These are phyloP conservation scores for Bagarius yarrelli DNA, from an alignment of 2,113 vertebrate genomes.

Conservation along the genomic window DNA sequence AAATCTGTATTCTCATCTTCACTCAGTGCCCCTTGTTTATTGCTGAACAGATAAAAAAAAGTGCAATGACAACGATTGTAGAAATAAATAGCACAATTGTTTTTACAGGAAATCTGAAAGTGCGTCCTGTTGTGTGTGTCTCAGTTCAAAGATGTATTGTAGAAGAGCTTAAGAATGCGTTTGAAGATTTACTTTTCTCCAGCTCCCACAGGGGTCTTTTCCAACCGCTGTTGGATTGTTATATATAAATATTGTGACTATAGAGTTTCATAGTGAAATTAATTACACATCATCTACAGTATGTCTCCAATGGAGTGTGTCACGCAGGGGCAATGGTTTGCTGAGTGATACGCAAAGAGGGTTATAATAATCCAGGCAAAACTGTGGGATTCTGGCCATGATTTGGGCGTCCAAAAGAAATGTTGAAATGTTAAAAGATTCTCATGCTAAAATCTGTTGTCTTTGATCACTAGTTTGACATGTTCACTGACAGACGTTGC, in stretches of 20 bases:
- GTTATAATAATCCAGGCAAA: too few relatives aligned
- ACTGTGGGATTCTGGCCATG: too few relatives aligned
- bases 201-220: too few relatives aligned
- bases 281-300: background rate
- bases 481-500: too few relatives aligned
- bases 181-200: constrained; percentile 58
- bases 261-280: background rate
- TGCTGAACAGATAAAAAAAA: constrained; percentile 2
- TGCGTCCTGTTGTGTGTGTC: constrained; percentile 30
- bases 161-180: constrained; percentile 68
- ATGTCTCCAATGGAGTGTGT: background rate
- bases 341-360: too few relatives aligned
- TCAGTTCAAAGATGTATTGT: constrained; percentile 42
- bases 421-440: too few relatives aligned
- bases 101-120: constrained; percentile 34
- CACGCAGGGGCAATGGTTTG: background rate
- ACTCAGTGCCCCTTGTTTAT: background rate
- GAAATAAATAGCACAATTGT: constrained; percentile 23
- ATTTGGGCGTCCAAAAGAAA: too few relatives aligned
- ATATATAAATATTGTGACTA: background rate
- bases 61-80: background rate
- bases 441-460: too few relatives aligned
- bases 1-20: background rate
- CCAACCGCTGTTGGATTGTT: background rate
- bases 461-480: too few relatives aligned